Base-by-base conservation (phyloP, 2,797 vertebrate genomes). In the Poeciliopsis gracilis region DNA sequence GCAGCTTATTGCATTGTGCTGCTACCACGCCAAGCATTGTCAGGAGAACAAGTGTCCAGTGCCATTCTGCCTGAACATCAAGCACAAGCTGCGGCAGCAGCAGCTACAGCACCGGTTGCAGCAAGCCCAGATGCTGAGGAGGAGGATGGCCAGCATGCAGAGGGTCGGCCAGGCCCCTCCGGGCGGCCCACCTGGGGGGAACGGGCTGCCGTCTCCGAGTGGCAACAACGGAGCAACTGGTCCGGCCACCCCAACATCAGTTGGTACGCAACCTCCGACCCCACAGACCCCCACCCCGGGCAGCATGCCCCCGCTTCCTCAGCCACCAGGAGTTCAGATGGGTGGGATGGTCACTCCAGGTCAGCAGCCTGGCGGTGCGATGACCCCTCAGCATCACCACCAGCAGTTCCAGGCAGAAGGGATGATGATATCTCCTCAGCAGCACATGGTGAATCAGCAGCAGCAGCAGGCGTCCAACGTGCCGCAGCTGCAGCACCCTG, bases 1-100 rank as follows among this genome's bases (percentile, higher is more conserved):
- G 91, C 98, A 99, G 86, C 97, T 99, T 36, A 99, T 99, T 0
- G 98, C 98, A 0, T 94, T 99, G 75, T 99, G 98, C 91, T 99
- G 98, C 94, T 99, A 99, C 90, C 98, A 99, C 0, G 98, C 98
- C 36, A 99, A 99, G 94, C 97, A 99, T 95, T 99, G 98, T 96
- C 98, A 99, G 95, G 98, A 99, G 95, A 99, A 98, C 94, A 99
- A 99, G 95, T 99, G 98, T 80, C 98, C 98, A 0, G 98, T 99
- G 87, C 98, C 98, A 0, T 99, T 99, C 95, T 99, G 98, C 92
- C 96, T 99, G 81, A 99, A 99, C 88, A 99, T 99, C 92, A 99
- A 98, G 96, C 98, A 99, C 86, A 99, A 99, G 91, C 96, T 99
- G 28, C 96, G 97, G 25, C 98, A 99, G 79, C 98, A 99, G 75